Evolutionary conservation across 1,140 invertebrate genomes (phyloP), one percentile per base, ranked within the genome.

Genomic region (Thaumatotibia leucotreta): DNA sequence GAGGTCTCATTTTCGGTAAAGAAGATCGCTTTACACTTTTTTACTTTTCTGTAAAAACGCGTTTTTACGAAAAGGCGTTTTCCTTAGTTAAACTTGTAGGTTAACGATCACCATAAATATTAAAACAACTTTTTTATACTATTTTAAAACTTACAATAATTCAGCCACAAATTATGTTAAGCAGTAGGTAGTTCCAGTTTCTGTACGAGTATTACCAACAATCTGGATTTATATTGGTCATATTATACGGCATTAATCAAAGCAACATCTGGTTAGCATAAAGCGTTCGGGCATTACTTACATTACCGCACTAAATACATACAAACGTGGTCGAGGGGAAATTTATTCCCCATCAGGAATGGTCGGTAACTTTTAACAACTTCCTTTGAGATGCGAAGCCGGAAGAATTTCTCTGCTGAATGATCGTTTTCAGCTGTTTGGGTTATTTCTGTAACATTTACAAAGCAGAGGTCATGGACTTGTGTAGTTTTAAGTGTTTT

Each of bases 181-280:
- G 35, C n/a, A n/a, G n/a, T n/a, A n/a, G n/a, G n/a, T n/a, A n/a
- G n/a, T n/a, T n/a, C n/a, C n/a, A n/a, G n/a, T 29, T 29, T 2
- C 27, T 29, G 27, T 29, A 29, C 6, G n/a, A n/a, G n/a, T 29
- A 29, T 29, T 2, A 49, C 11, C 33, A 11, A 49, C 52, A 58
- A 58, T 58, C 23, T 5, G 11, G 11, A 29, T 58, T 27, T 27
- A 14, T 27, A 27, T 5, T 58, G 24, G 52, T 11, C 11, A 58
- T 58, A 58, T 29, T 14, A 27, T 27, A n/a, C 27, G 6, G 52
- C 52, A 58, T 58, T 29, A 58, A 31, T 58, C 52, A 27, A 58
- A 27, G 22, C 11, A 58, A 20, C 52, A 58, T 58, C 52, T 58
- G 52, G 52, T 58, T 58, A 58, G 52, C 52, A 58, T 31, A 58